phyloP scores from a whole-genome alignment of 2,888 invertebrate species.

The Campaea margaritaria region DNA sequence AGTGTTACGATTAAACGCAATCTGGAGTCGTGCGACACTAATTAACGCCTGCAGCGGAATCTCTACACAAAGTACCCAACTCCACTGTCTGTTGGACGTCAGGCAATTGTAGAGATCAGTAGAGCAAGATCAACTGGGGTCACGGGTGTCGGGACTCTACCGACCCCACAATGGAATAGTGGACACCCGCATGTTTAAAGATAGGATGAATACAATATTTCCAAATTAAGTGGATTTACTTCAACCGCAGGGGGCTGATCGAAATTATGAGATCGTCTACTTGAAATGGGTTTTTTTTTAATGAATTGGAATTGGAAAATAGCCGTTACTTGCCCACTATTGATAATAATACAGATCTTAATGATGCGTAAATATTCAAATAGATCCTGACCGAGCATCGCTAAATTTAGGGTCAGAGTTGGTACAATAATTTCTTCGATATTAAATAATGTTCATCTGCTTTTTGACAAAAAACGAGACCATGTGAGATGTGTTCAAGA shows the following conservation, averaged over 20 bases:
- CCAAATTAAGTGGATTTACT: slow-evolving; percentile 63
- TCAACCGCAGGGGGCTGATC: slow-evolving; percentile 52
- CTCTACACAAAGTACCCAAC: slow-evolving; percentile 44
- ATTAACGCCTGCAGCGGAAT: slow-evolving; percentile 64
- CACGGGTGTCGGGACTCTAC: slow-evolving; percentile 55
- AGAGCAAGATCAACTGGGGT: slow-evolving; percentile 53
- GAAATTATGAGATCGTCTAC: slow-evolving; percentile 42
- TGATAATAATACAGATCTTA: no score
- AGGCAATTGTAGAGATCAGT: slow-evolving; percentile 52
- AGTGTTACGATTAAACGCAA: slow-evolving; percentile 28
- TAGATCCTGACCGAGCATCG: no score
- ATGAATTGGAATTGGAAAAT: slow-evolving; percentile 11
- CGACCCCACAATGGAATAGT: slow-evolving; percentile 69
- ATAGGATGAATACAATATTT: slow-evolving; percentile 64
- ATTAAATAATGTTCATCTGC: slow-evolving; percentile 9
- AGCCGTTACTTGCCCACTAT: background rate
- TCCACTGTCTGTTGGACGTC: slow-evolving; percentile 50
- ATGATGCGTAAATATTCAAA: no score
- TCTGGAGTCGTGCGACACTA: slow-evolving; percentile 59
- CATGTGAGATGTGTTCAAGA: slow-evolving; percentile 25
- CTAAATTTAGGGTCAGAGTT: no score
- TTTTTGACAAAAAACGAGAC: slow-evolving; percentile 17
- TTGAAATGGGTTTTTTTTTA: slow-evolving; percentile 15
- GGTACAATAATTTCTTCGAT: background rate
- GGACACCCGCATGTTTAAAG: slow-evolving; percentile 76